Percentiles rank a stretch among this genome's conserved stretches.
Evolutionary conservation across 2,113 vertebrate species (phyloP).

Genomic region (Lepus timidus): DNA sequence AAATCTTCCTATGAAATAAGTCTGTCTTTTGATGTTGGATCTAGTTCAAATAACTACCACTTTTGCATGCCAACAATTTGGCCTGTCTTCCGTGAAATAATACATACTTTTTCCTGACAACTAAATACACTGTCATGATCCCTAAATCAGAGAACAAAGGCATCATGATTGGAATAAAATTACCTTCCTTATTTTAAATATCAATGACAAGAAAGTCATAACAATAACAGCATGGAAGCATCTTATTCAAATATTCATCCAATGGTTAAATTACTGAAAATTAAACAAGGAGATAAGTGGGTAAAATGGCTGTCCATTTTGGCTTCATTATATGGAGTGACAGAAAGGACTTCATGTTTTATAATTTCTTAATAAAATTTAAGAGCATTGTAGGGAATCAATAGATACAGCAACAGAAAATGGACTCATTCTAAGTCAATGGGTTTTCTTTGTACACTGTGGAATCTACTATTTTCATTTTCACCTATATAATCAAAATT

Average conservation of each 20-base stretch:
- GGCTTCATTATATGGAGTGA: neutral
- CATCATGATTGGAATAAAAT: neutral
- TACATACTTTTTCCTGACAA: constrained; percentile 30
- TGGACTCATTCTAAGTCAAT: neutral
- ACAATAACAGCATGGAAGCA: neutral
- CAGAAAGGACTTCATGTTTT: neutral
- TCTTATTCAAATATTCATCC: neutral
- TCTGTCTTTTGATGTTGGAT: neutral
- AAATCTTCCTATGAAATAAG: neutral
- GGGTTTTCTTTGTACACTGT: neutral
- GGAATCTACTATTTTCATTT: constrained; percentile 22
- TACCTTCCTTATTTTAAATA: constrained; percentile 50
- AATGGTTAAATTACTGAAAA: constrained; percentile 12
- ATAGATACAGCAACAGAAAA: constrained; percentile 45
- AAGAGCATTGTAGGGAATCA: neutral
- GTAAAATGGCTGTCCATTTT: neutral
- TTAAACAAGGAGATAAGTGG: neutral
- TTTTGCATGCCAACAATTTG: neutral
- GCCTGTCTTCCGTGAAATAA: neutral
- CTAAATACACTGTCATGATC: neutral
- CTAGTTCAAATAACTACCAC: constrained; percentile 18
- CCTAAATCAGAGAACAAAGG: constrained; percentile 49
- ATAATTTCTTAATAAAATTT: neutral
- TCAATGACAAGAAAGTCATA: constrained; percentile 14
- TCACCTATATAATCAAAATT: constrained; percentile 10